These are phyloP conservation scores for Smittia sp. DNA, from an alignment of 2,888 invertebrate species.

Conservation along the genomic window DNA sequence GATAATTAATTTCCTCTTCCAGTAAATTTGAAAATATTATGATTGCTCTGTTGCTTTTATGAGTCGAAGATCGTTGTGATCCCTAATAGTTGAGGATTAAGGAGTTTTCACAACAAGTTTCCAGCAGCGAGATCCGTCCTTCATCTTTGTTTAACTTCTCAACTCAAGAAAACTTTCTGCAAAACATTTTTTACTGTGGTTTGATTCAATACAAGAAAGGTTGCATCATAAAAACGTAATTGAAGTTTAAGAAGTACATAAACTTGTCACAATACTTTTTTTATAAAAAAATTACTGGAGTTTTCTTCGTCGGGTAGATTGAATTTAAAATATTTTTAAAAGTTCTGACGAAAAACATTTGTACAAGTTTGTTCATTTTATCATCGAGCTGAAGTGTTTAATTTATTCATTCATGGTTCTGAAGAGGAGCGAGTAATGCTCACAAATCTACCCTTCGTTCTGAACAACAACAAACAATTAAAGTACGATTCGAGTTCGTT, in stretches of 20 bases:
- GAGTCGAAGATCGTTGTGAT: neutral
- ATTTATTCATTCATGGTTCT: conserved; percentile 34
- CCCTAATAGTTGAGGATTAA: conserved; percentile 21
- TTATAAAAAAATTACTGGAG: too few relatives aligned
- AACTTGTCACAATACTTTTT: too few relatives aligned
- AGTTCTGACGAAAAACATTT: conserved; percentile 1
- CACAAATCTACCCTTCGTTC: conserved; percentile 32
- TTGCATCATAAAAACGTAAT: too few relatives aligned
- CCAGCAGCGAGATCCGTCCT: conserved; percentile 32
- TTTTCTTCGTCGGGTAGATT: too few relatives aligned
- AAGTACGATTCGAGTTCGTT: conserved; percentile 29
- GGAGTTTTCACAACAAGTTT: conserved; percentile 19
- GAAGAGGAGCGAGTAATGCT: neutral
- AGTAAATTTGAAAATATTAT: conserved; percentile 37
- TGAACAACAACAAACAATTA: conserved; percentile 34
- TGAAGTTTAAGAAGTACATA: too few relatives aligned
- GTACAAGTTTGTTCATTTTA: conserved; percentile 32
- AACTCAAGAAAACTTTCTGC: neutral
- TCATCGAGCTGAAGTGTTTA: conserved; percentile 36
- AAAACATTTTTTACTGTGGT: too few relatives aligned
- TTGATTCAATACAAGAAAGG: too few relatives aligned
- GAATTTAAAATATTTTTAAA: neutral
- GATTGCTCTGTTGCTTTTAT: conserved; percentile 16
- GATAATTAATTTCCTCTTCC: conserved; percentile 34
- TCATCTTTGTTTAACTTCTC: neutral